Conservation (phyloP, 35 echinoderm and acorn worm genomes). For the Heliocidaris erythrogramma region DNA sequence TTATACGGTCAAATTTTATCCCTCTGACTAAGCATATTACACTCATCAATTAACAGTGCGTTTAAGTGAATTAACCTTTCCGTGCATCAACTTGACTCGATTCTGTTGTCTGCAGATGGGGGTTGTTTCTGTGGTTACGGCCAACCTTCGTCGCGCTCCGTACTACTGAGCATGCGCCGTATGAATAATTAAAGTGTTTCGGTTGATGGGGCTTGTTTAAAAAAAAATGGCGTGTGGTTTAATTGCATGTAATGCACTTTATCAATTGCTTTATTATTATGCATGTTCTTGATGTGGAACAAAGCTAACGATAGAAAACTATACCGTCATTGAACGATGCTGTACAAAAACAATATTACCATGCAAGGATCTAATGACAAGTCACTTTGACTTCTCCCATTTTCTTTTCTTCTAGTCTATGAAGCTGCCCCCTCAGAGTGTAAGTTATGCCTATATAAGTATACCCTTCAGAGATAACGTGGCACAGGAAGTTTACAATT, state of each 20-base stretch:
- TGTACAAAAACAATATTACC: too few relatives aligned
- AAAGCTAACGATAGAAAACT: neutral
- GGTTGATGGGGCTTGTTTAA: neutral
- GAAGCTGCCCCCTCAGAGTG: too few relatives aligned
- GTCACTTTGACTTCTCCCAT: neutral
- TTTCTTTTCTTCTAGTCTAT: neutral
- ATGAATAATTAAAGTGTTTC: neutral
- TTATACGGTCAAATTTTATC: neutral
- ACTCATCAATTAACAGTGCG: slow-evolving; percentile 2
- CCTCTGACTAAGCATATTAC: neutral
- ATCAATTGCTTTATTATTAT: neutral
- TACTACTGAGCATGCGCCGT: neutral
- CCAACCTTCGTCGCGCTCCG: neutral
- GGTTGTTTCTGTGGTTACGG: neutral
- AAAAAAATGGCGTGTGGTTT: neutral
- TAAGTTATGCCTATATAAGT: too few relatives aligned
- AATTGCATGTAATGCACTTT: slow-evolving; percentile 11
- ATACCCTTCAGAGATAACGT: too few relatives aligned
- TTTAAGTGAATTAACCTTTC: slow-evolving; percentile 5
- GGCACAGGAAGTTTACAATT: too few relatives aligned
- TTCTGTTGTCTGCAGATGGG: neutral
- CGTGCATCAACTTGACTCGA: neutral
- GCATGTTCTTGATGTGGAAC: neutral
- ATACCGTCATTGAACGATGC: too few relatives aligned
- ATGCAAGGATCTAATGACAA: too few relatives aligned